phyloP scores from a whole-genome alignment of 2,797 vertebrate genomes.

The Phaenicophaeus curvirostris region DNA sequence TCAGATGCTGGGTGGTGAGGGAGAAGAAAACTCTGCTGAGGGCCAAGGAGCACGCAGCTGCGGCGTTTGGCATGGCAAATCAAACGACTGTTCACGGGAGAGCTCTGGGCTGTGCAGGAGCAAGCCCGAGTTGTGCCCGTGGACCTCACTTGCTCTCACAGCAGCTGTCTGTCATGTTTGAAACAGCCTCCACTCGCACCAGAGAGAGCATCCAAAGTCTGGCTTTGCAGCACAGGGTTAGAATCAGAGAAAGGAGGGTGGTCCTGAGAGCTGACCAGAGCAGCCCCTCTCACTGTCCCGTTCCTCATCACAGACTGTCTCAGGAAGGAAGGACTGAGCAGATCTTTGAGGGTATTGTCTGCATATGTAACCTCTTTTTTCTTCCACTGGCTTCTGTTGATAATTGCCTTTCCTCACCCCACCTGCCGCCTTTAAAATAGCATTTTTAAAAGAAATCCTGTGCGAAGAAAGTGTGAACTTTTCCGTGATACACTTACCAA shows the following conservation, averaged over 20 bases:
- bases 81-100: not conserved
- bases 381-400: not conserved
- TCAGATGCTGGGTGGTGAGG: accelerated
- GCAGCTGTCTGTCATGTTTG: accelerated
- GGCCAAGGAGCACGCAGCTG: not conserved
- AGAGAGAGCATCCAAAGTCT: not conserved
- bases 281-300: not conserved
- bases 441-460: not conserved
- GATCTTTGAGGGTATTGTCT: not conserved
- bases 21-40: not conserved
- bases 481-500: accelerated
- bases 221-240: not conserved
- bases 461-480: not conserved
- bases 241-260: not conserved
- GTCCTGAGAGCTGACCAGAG: too few relatives aligned
- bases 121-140: accelerated
- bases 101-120: not conserved
- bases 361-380: not conserved
- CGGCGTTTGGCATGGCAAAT: accelerated
- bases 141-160: accelerated
- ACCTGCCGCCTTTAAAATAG: not conserved
- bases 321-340: accelerated
- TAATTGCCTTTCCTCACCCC: not conserved
- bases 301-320: not conserved
- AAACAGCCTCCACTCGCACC: accelerated